phyloP scores from a whole-genome alignment of 1,140 invertebrate genomes.

The Eubasilissa regina region DNA sequence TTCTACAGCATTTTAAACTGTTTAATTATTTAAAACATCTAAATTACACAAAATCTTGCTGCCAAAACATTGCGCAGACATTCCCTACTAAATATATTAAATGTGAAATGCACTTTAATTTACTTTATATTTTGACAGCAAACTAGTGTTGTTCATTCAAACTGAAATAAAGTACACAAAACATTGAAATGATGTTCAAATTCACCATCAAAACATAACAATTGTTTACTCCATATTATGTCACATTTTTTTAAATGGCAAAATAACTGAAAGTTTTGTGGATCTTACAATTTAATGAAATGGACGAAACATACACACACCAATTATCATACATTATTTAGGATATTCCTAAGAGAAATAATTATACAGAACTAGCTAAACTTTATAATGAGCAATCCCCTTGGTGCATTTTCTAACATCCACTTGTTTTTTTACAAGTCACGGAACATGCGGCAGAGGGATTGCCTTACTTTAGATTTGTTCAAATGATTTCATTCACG shows the following conservation, averaged over 20 bases:
- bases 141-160: constrained; percentile 32
- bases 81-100: constrained; percentile 55
- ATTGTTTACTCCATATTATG: constrained; percentile 23
- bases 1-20: constrained; percentile 58
- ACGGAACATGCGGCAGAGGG: constrained; percentile 5
- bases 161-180: constrained; percentile 30
- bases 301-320: constrained; percentile 60
- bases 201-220: not conserved
- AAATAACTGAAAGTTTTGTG: constrained; percentile 31
- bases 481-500: constrained; percentile 33
- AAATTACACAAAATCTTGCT: constrained; percentile 59
- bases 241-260: constrained; percentile 41
- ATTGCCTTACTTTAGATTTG: not conserved
- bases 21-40: constrained; percentile 60
- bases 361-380: constrained; percentile 47
- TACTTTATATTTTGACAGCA: constrained; percentile 47
- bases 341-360: constrained; percentile 46
- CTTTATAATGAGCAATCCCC: constrained; percentile 30
- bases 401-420: not conserved
- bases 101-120: constrained; percentile 51
- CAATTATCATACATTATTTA: constrained; percentile 56
- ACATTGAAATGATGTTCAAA: not conserved
- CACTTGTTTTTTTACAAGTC: not conserved
- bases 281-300: constrained; percentile 56
- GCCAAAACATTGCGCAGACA: constrained; percentile 55